Conservation (phyloP, 1,140 invertebrate species). For the Gryllus bimaculatus region DNA sequence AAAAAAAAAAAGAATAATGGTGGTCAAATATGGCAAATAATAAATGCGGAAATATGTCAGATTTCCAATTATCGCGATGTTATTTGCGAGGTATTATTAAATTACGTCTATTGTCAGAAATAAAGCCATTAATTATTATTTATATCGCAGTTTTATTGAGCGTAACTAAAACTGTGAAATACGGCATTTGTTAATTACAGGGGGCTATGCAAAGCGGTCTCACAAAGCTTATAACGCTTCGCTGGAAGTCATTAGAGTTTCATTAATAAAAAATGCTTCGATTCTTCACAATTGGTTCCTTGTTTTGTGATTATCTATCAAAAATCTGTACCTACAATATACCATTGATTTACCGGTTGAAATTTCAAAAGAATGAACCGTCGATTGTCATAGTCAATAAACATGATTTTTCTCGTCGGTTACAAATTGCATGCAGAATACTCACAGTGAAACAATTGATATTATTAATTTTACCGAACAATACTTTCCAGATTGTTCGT, state of each 20-base stretch:
- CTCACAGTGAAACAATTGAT: too few species aligned
- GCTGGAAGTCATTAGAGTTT: not conserved
- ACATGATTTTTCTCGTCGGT: not conserved
- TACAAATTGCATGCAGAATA: not conserved
- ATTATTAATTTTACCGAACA: too few species aligned
- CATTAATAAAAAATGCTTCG: not conserved
- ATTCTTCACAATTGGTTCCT: not conserved
- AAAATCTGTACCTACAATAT: slow-evolving; percentile 1
- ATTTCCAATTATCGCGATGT: not conserved
- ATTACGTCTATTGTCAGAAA: not conserved
- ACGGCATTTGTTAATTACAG: not conserved
- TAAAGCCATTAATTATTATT: slow-evolving; percentile 6
- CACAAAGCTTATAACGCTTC: not conserved
- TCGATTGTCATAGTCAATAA: not conserved
- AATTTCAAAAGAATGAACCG: not conserved
- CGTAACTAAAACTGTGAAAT: not conserved
- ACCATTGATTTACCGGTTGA: not conserved
- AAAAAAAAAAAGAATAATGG: not conserved
- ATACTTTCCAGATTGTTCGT: too few species aligned
- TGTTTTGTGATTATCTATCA: not conserved
- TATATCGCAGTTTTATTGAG: not conserved
- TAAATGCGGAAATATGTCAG: slow-evolving; percentile 4
- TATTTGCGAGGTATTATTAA: not conserved
- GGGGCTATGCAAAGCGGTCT: not conserved
- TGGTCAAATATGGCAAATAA: not conserved